Conservation (phyloP, 2,797 vertebrate genomes). For the Paratrypauchen microcephalus region DNA sequence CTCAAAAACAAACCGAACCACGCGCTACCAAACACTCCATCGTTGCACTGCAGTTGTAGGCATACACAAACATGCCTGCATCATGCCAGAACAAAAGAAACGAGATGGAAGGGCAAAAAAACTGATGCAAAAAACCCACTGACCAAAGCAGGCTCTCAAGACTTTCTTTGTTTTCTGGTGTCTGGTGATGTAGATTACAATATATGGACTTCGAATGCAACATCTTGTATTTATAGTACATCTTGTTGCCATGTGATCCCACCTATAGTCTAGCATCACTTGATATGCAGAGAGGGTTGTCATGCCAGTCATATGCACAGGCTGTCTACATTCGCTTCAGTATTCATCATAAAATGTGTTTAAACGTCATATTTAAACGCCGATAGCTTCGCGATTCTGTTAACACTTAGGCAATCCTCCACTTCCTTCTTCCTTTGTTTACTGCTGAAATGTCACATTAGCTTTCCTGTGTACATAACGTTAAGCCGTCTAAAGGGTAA, state of each 20-base stretch:
- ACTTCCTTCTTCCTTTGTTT: not conserved
- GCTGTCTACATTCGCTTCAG: not conserved
- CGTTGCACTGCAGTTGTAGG: not conserved
- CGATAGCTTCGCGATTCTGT: not conserved
- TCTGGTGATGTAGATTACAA: not conserved
- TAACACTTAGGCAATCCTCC: not conserved
- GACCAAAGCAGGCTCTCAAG: not conserved
- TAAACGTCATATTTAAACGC: not conserved
- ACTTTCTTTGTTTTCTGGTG: not conserved
- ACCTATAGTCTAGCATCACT: slow-evolving; percentile 1
- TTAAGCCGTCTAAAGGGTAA: too few species aligned
- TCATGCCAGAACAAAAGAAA: slow-evolving; percentile 10
- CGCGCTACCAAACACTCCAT: not conserved
- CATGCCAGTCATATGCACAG: not conserved
- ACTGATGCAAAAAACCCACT: not conserved
- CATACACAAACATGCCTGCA: slow-evolving; percentile 2
- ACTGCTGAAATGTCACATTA: not conserved
- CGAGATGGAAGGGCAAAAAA: not conserved
- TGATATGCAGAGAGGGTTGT: not conserved
- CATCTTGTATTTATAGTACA: slow-evolving; percentile 3
- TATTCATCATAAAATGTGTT: not conserved
- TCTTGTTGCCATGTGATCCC: slow-evolving; percentile 7
- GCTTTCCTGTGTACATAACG: too few species aligned
- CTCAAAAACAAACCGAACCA: not conserved
- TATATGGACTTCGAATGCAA: not conserved